These are phyloP conservation scores for Macrotrachela quadricornifera DNA, from an alignment of 1,140 invertebrate species.

Conservation along the genomic window DNA sequence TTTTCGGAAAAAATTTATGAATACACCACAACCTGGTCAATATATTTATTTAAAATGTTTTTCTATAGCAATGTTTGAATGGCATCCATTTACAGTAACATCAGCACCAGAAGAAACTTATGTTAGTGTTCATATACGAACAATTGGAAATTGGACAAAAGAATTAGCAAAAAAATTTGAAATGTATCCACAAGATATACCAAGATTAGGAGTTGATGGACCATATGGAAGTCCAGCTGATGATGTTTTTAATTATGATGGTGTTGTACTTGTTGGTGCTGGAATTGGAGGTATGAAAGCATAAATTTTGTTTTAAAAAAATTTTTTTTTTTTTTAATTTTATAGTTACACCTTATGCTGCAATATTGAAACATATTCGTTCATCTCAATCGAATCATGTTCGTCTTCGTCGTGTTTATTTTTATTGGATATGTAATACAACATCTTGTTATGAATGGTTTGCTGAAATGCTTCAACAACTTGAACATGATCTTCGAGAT, in stretches of 20 bases:
- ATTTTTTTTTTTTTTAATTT: background rate
- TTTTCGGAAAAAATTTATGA: slow-evolving; percentile 20
- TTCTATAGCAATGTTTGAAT: slow-evolving; percentile 21
- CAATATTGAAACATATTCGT: slow-evolving; percentile 74
- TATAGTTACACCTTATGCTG: slow-evolving; percentile 83
- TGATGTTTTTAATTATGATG: slow-evolving; percentile 8
- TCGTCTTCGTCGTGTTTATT: slow-evolving; percentile 1
- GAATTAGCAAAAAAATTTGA: slow-evolving; percentile 8
- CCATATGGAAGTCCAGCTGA: slow-evolving; percentile 66
- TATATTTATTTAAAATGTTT: slow-evolving; percentile 27
- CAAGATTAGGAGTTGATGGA: slow-evolving; percentile 35
- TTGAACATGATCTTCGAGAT: slow-evolving; percentile 15
- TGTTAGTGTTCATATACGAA: slow-evolving; percentile 25
- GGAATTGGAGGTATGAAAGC: slow-evolving; percentile 6
- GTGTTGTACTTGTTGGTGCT: slow-evolving; percentile 1
- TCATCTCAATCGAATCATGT: background rate
- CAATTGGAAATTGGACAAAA: slow-evolving; percentile 29
- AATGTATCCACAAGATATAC: background rate
- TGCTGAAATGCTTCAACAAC: slow-evolving; percentile 2
- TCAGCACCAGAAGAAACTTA: slow-evolving; percentile 23
- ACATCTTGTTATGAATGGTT: slow-evolving; percentile 8
- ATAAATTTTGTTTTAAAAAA: background rate
- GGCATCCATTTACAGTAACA: slow-evolving; percentile 31
- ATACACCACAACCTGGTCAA: slow-evolving; percentile 16
- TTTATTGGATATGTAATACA: slow-evolving; percentile 8